Conservation (phyloP, 2,113 vertebrate genomes). For the Crotalus horridus region DNA sequence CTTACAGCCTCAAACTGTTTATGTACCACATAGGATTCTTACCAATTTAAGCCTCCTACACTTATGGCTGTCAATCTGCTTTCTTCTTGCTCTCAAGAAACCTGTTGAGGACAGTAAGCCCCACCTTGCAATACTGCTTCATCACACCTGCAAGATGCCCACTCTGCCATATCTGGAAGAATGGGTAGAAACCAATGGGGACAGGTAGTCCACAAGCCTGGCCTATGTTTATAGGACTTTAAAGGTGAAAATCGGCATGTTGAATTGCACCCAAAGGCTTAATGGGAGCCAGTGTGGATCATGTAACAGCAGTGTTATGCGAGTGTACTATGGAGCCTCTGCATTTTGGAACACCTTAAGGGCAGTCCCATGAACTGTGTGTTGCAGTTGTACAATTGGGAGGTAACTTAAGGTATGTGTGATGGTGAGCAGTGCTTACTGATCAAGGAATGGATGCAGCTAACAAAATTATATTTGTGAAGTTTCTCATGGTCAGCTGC, state of each 20-base stretch:
- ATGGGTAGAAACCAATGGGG: neutral
- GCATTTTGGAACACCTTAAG: neutral
- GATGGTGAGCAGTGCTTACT: neutral
- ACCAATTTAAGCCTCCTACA: neutral
- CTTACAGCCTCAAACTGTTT: neutral
- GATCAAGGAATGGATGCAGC: neutral
- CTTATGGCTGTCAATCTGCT: neutral
- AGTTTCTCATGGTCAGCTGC: neutral
- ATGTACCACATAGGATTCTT: neutral
- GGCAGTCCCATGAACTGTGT: neutral
- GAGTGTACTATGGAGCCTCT: neutral
- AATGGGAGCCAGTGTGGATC: neutral
- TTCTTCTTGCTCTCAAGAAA: neutral
- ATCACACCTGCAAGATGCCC: neutral
- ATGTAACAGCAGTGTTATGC: neutral
- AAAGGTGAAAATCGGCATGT: neutral
- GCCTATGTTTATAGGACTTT: neutral
- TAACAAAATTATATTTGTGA: neutral
- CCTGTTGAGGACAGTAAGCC: neutral
- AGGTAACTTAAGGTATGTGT: too few species aligned
- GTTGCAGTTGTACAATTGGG: too few species aligned
- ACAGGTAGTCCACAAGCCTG: neutral
- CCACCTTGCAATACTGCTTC: neutral
- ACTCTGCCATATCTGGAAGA: neutral
- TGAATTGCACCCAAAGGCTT: neutral